These are phyloP conservation scores for Caenorhabditis parvicauda DNA, from an alignment of 2,888 invertebrate species.

Conservation along the genomic window DNA sequence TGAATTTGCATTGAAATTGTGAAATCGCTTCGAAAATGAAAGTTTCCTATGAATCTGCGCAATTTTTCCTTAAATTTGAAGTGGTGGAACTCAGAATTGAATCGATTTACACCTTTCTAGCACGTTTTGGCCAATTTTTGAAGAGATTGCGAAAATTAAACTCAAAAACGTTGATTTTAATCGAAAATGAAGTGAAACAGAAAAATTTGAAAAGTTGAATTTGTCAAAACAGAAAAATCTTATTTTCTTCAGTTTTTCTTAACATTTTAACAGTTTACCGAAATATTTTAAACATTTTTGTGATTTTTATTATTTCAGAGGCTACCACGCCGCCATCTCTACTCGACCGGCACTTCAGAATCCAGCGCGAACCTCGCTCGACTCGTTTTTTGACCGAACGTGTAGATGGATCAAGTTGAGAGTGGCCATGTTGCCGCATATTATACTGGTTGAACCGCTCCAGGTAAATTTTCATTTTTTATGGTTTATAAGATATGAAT, in stretches of 20 bases:
- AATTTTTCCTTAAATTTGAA: too few species aligned
- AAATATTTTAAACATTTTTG: neutral
- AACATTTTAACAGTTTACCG: too few species aligned
- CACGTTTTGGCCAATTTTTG: too few species aligned
- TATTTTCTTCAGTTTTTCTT: too few species aligned
- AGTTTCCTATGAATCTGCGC: too few species aligned
- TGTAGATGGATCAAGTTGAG: slow-evolving; percentile 89
- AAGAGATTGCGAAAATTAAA: too few species aligned
- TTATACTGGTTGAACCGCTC: slow-evolving; percentile 82
- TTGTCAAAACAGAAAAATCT: too few species aligned
- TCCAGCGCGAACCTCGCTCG: slow-evolving; percentile 68
- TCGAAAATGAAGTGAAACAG: too few species aligned
- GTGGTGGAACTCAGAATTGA: too few species aligned
- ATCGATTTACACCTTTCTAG: too few species aligned
- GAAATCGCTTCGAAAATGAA: neutral
- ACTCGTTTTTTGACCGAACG: slow-evolving; percentile 29
- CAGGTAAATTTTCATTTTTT: slow-evolving; percentile 64
- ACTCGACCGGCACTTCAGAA: slow-evolving; percentile 95
- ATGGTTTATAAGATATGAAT: neutral
- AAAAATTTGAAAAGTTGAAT: too few species aligned
- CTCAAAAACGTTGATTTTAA: too few species aligned
- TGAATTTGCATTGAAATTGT: neutral
- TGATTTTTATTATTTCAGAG: slow-evolving; percentile 70
- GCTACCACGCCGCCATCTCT: slow-evolving; percentile 85
- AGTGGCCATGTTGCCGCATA: slow-evolving; percentile 89